Evolutionary conservation across 1,140 invertebrate species (phyloP).

Genomic region (Wiebesia pumilae): DNA sequence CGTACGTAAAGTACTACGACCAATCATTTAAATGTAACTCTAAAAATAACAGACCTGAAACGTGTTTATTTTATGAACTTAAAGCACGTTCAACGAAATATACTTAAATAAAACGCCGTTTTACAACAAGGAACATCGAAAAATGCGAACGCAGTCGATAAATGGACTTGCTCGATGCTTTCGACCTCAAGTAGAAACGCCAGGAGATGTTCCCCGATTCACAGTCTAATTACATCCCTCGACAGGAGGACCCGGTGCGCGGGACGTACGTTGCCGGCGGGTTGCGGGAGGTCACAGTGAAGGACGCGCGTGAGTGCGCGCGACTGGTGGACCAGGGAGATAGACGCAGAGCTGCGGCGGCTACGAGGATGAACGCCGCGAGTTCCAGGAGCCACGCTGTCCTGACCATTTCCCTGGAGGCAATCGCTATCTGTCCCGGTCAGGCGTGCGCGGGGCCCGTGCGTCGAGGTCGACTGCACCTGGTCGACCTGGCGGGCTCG

Average conservation of each 20-base stretch:
- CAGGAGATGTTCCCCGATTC: not conserved
- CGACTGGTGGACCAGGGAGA: slow-evolving; percentile 85
- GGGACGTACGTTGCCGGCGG: slow-evolving; percentile 75
- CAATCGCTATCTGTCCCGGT: slow-evolving; percentile 76
- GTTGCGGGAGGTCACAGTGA: slow-evolving; percentile 84
- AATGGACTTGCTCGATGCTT: too few relatives aligned
- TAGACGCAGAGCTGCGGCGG: slow-evolving; percentile 83
- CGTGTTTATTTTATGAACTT: not conserved
- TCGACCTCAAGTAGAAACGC: too few relatives aligned
- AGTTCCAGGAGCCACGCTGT: slow-evolving; percentile 94
- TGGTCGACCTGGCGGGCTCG: slow-evolving; percentile 93
- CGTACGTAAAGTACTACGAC: not conserved
- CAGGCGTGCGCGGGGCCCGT: slow-evolving; percentile 75
- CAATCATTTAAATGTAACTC: not conserved
- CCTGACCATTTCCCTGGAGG: slow-evolving; percentile 90
- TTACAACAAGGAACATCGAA: too few relatives aligned
- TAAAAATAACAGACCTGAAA: not conserved
- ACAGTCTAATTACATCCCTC: not conserved
- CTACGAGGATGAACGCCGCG: slow-evolving; percentile 90
- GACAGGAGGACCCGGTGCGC: slow-evolving; percentile 64
- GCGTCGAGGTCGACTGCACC: slow-evolving; percentile 88
- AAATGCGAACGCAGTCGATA: too few relatives aligned
- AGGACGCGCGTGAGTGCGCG: slow-evolving; percentile 84
- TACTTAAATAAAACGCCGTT: too few relatives aligned
- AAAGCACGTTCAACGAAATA: too few relatives aligned